phyloP scores from a whole-genome alignment of 53 echinoderm and acorn worm genomes.

The Crossaster papposus region DNA sequence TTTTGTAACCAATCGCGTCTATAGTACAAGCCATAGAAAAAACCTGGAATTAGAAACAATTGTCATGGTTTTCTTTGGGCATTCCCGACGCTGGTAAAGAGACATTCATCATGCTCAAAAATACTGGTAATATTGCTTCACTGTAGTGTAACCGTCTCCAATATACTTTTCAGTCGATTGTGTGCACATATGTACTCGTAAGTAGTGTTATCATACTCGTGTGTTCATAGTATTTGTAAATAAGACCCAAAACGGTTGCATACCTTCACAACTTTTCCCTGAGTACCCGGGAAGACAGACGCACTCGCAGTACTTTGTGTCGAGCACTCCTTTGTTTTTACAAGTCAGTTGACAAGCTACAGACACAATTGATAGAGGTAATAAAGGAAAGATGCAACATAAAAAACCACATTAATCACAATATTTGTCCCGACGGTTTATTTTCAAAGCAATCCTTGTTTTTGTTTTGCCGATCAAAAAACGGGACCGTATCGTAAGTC shows the following conservation, averaged over 20 bases:
- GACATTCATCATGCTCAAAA: not conserved
- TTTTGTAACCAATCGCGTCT: too few species aligned
- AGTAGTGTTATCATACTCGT: not conserved
- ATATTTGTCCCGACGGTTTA: not conserved
- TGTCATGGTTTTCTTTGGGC: not conserved
- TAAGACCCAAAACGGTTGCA: not conserved
- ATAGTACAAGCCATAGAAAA: too few species aligned
- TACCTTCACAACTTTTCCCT: constrained; percentile 1
- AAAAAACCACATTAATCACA: not conserved
- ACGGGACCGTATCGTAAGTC: too few species aligned
- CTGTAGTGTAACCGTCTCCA: not conserved
- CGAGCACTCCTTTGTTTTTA: not conserved
- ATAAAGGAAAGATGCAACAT: not conserved
- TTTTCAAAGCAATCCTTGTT: too few species aligned
- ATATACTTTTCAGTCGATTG: not conserved
- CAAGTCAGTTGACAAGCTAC: not conserved
- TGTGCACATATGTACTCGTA: not conserved
- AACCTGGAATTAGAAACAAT: too few species aligned
- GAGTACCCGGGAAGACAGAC: not conserved
- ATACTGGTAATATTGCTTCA: not conserved
- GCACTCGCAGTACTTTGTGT: constrained; percentile 7
- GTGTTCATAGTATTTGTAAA: not conserved
- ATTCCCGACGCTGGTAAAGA: not conserved
- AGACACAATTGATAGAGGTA: not conserved
- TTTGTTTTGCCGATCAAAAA: too few species aligned